Evolutionary conservation across 2,888 invertebrate genomes (phyloP).

Genomic region (Ophion slaviceki): DNA sequence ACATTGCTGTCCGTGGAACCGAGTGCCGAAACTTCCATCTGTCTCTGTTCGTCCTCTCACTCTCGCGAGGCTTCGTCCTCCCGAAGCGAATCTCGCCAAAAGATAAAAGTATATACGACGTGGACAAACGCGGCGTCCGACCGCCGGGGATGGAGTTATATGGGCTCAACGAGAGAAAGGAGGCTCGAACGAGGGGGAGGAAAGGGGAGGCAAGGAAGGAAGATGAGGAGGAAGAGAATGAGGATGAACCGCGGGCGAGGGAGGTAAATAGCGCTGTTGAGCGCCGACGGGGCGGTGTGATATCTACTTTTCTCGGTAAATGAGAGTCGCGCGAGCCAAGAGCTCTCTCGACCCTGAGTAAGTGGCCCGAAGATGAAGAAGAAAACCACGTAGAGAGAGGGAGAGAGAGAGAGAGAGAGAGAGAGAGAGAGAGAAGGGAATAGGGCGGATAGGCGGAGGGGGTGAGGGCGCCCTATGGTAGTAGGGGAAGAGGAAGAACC

Average conservation of each 20-base stretch:
- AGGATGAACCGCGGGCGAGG: conserved; percentile 54
- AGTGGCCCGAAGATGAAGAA: conserved; percentile 48
- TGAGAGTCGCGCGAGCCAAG: conserved; percentile 61
- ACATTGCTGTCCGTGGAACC: conserved; percentile 37
- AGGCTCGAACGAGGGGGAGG: conserved; percentile 4
- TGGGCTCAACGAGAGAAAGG: conserved; percentile 38
- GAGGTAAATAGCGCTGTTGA: conserved; percentile 65
- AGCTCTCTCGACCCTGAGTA: conserved; percentile 54
- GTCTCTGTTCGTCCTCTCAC: conserved; percentile 52
- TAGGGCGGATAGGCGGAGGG: conserved; percentile 58
- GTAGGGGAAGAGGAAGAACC: conserved; percentile 55
- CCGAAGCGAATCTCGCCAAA: conserved; percentile 58
- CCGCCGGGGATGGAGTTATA: conserved; percentile 63
- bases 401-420: conserved; percentile 37
- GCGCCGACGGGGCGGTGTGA: conserved; percentile 63
- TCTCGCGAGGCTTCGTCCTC: conserved; percentile 29
- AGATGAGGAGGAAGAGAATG: conserved; percentile 22
- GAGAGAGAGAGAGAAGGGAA: conserved; percentile 68
- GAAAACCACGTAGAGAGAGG: conserved; percentile 64
- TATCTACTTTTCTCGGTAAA: conserved; percentile 67
- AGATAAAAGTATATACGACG: conserved; percentile 65
- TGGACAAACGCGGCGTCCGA: conserved; percentile 63
- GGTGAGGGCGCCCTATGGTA: conserved; percentile 42
- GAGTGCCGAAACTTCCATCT: conserved; percentile 49
- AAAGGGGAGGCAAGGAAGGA: conserved; percentile 30